These are phyloP conservation scores for zebrafish (Danio rerio) DNA, from an alignment of 2,113 vertebrate genomes.

Conservation along the genomic window DNA sequence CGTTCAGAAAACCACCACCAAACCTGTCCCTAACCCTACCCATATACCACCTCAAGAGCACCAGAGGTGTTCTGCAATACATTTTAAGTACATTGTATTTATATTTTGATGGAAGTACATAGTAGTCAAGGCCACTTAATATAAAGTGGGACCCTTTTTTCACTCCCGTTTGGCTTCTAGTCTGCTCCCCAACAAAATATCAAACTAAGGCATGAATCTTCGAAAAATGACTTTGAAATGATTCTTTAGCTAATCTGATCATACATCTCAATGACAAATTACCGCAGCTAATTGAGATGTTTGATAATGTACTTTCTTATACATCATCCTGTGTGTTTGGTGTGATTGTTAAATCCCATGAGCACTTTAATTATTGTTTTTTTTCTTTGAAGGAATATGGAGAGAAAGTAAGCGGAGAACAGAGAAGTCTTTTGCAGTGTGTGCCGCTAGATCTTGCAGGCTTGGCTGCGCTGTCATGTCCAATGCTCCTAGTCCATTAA, in stretches of 20 bases:
- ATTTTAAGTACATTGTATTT: no score
- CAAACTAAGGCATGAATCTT: not conserved
- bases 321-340: not conserved
- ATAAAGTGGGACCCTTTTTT: no score
- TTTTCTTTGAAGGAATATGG: not conserved
- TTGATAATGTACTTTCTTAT: not conserved
- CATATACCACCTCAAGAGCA: no score
- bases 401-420: conserved; percentile 21
- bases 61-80: no score
- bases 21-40: no score
- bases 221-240: not conserved
- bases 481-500: conserved; percentile 72
- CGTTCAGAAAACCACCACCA: no score
- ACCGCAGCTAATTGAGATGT: not conserved
- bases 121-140: no score
- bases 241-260: not conserved
- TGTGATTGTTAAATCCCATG: not conserved
- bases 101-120: no score
- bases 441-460: conserved; percentile 62
- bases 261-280: not conserved
- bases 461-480: conserved; percentile 69
- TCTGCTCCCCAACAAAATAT: not conserved
- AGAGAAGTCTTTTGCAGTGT: conserved; percentile 58
- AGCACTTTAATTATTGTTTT: not conserved
- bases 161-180: not conserved